Evolutionary conservation across 2,113 vertebrate genomes (phyloP).

Genomic region (Hystrix cristata): DNA sequence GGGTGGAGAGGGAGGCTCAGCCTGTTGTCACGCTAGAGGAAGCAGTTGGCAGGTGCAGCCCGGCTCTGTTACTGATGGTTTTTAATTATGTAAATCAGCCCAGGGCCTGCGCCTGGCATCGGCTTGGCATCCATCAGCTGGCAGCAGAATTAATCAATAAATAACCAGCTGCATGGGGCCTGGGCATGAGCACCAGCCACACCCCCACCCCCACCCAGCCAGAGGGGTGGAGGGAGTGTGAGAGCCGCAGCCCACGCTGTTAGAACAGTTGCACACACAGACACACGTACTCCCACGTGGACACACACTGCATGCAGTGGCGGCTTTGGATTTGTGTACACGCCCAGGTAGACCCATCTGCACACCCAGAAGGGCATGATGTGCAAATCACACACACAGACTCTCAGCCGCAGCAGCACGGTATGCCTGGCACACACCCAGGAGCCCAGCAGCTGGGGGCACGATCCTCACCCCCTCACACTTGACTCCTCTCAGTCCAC

Average conservation of each 20-base stretch:
- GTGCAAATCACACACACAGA: rapidly evolving
- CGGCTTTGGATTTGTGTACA: background rate
- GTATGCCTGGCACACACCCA: rapidly evolving
- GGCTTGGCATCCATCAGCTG: conserved; percentile 75
- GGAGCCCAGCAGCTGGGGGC: background rate
- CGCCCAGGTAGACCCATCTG: background rate
- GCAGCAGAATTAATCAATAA: conserved; percentile 82
- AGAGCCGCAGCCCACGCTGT: background rate
- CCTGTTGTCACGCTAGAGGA: background rate
- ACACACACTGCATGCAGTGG: rapidly evolving
- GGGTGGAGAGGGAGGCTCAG: background rate
- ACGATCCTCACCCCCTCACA: rapidly evolving
- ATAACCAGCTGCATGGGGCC: conserved; percentile 74
- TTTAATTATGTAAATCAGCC: conserved; percentile 86
- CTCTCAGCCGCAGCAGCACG: background rate
- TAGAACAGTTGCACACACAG: rapidly evolving
- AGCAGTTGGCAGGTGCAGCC: conserved; percentile 63
- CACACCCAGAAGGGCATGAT: too few relatives aligned
- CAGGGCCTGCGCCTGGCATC: conserved; percentile 70
- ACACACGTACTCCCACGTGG: rapidly evolving
- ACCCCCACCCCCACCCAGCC: background rate
- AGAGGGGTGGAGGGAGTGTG: background rate
- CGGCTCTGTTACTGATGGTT: conserved; percentile 76
- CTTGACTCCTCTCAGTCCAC: background rate
- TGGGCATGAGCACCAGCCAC: conserved; percentile 45